Percentiles rank a stretch among this genome's conserved stretches.
phyloP scores from a whole-genome alignment of 2,888 invertebrate species.

The Aquatica leii region DNA sequence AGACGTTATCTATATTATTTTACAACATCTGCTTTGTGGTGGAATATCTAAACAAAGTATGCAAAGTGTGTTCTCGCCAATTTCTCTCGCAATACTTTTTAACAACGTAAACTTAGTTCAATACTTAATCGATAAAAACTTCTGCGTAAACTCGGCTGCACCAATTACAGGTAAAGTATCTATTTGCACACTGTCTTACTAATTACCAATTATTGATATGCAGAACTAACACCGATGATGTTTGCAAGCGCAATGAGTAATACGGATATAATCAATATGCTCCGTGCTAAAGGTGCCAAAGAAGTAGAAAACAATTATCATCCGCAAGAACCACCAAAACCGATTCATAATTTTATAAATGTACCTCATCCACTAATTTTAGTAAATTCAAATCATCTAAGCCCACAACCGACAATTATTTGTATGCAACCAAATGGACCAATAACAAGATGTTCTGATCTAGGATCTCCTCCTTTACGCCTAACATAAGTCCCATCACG shows the following conservation, averaged over 20 bases:
- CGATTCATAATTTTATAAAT: neutral
- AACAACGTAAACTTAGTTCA: constrained; percentile 48
- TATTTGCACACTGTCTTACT: constrained; percentile 27
- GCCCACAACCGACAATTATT: constrained; percentile 4
- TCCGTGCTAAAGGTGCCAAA: constrained; percentile 48
- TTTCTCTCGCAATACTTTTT: constrained; percentile 53
- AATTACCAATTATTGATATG: no score
- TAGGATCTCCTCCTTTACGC: constrained; percentile 29
- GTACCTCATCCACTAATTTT: constrained; percentile 16
- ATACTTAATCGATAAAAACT: constrained; percentile 50
- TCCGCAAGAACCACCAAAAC: neutral
- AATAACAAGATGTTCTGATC: constrained; percentile 35
- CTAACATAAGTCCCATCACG: constrained; percentile 36
- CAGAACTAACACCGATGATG: constrained; percentile 55
- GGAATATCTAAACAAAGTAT: constrained; percentile 54
- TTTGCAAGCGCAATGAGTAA: constrained; percentile 53
- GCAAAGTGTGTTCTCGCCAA: constrained; percentile 52
- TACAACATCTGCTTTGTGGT: constrained; percentile 53
- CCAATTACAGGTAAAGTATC: constrained; percentile 49
- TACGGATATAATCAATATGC: constrained; percentile 41
- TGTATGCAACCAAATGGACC: constrained; percentile 5
- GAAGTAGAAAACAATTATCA: constrained; percentile 40
- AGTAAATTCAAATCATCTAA: neutral
- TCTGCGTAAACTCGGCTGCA: constrained; percentile 48
- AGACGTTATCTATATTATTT: constrained; percentile 49